Evolutionary conservation across 2,888 invertebrate genomes (phyloP).

Genomic region (Emesis russula): DNA sequence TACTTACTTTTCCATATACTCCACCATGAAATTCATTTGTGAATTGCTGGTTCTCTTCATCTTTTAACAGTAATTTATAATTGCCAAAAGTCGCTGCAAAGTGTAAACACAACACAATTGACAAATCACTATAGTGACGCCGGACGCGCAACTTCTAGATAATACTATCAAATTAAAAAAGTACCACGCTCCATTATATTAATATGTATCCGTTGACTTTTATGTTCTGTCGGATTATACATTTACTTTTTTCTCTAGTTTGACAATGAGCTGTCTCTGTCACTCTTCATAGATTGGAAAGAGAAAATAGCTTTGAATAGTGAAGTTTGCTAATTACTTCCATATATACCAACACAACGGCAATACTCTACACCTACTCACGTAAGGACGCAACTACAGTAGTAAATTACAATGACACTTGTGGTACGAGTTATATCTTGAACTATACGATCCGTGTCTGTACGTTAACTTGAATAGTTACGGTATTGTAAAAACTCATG

Average conservation of each 20-base stretch:
- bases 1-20: neutral
- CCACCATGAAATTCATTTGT: too few species aligned
- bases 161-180: too few species aligned
- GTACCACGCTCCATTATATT: too few species aligned
- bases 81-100: too few species aligned
- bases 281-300: neutral
- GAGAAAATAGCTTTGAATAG: neutral
- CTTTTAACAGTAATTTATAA: too few species aligned
- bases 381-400: neutral
- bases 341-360: slow-evolving; percentile 1
- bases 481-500: neutral
- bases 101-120: too few species aligned
- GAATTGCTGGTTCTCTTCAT: too few species aligned
- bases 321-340: neutral
- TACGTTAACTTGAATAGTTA: neutral
- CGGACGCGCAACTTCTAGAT: too few species aligned
- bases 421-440: neutral
- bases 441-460: neutral
- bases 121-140: too few species aligned
- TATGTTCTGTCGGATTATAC: too few species aligned
- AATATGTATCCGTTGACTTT: too few species aligned
- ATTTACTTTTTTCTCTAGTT: neutral
- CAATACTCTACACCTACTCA: neutral
- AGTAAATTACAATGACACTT: neutral
- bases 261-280: neutral